Percentiles rank a stretch among this genome's conserved stretches.
phyloP scores from a whole-genome alignment of 2,888 invertebrate genomes.

The Chymomyza fuscimana region DNA sequence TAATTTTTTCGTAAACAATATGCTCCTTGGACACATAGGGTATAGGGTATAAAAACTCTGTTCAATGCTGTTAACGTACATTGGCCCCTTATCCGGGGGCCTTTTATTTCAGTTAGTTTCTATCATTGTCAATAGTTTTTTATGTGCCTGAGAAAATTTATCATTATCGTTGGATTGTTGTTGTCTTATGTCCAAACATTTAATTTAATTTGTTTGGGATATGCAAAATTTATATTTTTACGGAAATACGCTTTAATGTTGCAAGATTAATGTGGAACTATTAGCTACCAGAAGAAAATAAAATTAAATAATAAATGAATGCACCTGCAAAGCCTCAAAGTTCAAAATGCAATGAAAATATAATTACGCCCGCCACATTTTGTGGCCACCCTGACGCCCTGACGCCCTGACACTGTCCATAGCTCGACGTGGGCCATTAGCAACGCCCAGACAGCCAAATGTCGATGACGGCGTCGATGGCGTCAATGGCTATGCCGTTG shows the following conservation, averaged over 20 bases:
- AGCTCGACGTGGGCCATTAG: conserved; percentile 49
- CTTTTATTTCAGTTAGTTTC: conserved; percentile 28
- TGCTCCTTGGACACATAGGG: background rate
- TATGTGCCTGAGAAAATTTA: conserved; percentile 65
- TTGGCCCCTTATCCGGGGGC: background rate
- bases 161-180: conserved; percentile 52
- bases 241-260: background rate
- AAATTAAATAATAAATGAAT: background rate
- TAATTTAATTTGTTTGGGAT: background rate
- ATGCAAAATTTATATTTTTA: background rate
- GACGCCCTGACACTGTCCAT: conserved; percentile 43
- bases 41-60: too few species aligned
- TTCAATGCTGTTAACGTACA: conserved; percentile 9
- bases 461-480: background rate
- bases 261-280: background rate
- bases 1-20: background rate
- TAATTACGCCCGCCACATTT: conserved; percentile 63
- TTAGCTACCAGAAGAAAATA: background rate
- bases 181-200: conserved; percentile 31
- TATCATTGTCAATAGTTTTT: conserved; percentile 41
- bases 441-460: conserved; percentile 44
- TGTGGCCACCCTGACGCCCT: background rate
- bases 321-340: conserved; percentile 33
- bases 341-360: conserved; percentile 60
- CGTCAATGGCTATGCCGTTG: background rate